Base-by-base conservation (phyloP, 2,113 vertebrate genomes). In the Eclectus roratus region DNA sequence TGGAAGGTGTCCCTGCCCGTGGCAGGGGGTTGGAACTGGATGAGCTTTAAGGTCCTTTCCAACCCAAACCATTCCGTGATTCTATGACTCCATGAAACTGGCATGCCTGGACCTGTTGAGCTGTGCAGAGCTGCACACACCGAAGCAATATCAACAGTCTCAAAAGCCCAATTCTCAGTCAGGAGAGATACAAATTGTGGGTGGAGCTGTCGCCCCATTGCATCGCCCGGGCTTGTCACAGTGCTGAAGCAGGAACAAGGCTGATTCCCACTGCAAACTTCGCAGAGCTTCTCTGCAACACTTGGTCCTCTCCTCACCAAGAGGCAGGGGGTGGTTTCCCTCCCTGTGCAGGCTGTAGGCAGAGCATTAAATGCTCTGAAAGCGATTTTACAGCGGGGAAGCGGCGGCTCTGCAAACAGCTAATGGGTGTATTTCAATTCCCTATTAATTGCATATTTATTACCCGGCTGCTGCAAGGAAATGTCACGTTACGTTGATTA, bases 351-450 rank as follows among this genome's bases (percentile, higher is more conserved):
- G 37, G 16, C 93, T 78, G 74, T 6, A 74, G 95, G 89, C 89
- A 74, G 74, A 91, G 88, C 88, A 46, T 70, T 94, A 95, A 97
- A 88, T 17, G 82, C 82, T 95, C 92, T 58, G 73, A 93, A 93
- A 96, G 85, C 4, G 1, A 49, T 88, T 87, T 85, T 94, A 35
- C 86, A 37, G 83, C 35, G 58, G 77, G 91, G 81, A 94, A 93
- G 89, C 55, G 35, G 86, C 80, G 89, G 35, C 94, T 97, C 89
- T 94, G 80, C 96, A 97, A 97, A 96, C 93, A 96, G 92, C 95
- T 97, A 97, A 97, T 97, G 96, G 97, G 81, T 90, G 64, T 77
- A 94, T 97, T 97, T 96, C 97, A 93, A 43, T 92, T 95, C 94
- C 84, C 96, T 95, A 93, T 96, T 96, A 96, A 89, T 89, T 97